These are phyloP conservation scores for Macrotis lagotis DNA, from an alignment of 2,113 vertebrate genomes.

Conservation along the genomic window DNA sequence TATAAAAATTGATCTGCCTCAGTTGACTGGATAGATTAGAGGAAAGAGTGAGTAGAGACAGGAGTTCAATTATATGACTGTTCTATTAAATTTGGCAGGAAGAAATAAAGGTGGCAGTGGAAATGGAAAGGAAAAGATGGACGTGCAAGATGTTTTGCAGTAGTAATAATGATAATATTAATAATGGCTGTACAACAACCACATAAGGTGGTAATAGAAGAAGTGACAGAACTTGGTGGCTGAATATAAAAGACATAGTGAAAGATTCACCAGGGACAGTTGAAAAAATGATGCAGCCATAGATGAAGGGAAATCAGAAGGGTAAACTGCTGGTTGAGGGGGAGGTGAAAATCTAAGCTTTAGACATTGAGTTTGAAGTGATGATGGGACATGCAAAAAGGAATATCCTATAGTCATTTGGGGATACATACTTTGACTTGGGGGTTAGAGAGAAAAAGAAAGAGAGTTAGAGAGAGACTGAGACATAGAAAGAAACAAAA, in stretches of 20 bases:
- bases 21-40: neutral
- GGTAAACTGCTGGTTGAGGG: neutral
- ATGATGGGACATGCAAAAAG: neutral
- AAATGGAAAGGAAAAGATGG: neutral
- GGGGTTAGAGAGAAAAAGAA: fast-evolving
- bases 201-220: neutral
- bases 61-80: neutral
- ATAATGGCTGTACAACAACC: neutral
- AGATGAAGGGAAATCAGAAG: neutral
- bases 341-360: neutral
- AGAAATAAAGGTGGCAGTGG: neutral
- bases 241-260: neutral
- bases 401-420: neutral
- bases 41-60: neutral
- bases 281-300: neutral
- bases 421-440: neutral
- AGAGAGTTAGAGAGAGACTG: too few relatives aligned
- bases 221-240: neutral
- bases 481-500: too few relatives aligned
- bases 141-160: neutral
- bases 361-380: neutral
- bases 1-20: neutral
- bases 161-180: neutral
- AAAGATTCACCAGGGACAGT: neutral
- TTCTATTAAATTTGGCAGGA: neutral